Conservation (phyloP, 2,113 vertebrate species). For the Phoxinus phoxinus region DNA sequence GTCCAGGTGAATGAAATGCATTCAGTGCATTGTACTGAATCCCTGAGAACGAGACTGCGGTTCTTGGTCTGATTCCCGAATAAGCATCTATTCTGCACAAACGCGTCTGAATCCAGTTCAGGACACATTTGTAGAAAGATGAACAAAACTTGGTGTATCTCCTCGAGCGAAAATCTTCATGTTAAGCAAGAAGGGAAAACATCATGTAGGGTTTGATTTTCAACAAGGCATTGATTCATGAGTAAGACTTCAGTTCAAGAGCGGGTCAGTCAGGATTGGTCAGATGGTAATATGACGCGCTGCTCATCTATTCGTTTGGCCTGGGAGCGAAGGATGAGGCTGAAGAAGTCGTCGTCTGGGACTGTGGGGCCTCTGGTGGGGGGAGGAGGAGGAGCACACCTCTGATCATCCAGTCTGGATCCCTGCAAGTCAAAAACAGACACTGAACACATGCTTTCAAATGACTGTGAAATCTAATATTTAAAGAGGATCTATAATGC, state of each 20-base stretch:
- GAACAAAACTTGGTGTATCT: not conserved
- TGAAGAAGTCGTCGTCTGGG: constrained; percentile 95
- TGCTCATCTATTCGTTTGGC: constrained; percentile 95
- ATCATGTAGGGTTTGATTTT: not conserved
- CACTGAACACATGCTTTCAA: not conserved
- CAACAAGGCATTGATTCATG: not conserved
- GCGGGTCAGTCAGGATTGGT: constrained; percentile 74
- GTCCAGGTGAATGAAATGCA: not conserved
- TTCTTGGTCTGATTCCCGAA: not conserved
- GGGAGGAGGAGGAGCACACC: constrained; percentile 85
- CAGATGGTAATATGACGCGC: constrained; percentile 81
- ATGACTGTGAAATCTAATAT: too few relatives aligned
- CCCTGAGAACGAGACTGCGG: constrained; percentile 43
- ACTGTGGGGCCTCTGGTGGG: constrained; percentile 84
- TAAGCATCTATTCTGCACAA: not conserved
- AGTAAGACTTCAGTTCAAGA: constrained; percentile 17
- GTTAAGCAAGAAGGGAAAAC: not conserved
- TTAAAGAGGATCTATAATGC: too few relatives aligned
- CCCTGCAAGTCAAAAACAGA: constrained; percentile 73
- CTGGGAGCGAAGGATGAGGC: constrained; percentile 92
- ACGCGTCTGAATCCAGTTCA: not conserved
- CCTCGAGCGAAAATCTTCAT: constrained; percentile 10
- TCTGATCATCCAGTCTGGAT: constrained; percentile 91
- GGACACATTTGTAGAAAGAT: not conserved
- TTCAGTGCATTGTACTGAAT: constrained; percentile 36